Percentiles rank a stretch among this genome's conserved stretches.
Conservation (phyloP, 1,140 invertebrate genomes). For the Ceratina japonica region DNA sequence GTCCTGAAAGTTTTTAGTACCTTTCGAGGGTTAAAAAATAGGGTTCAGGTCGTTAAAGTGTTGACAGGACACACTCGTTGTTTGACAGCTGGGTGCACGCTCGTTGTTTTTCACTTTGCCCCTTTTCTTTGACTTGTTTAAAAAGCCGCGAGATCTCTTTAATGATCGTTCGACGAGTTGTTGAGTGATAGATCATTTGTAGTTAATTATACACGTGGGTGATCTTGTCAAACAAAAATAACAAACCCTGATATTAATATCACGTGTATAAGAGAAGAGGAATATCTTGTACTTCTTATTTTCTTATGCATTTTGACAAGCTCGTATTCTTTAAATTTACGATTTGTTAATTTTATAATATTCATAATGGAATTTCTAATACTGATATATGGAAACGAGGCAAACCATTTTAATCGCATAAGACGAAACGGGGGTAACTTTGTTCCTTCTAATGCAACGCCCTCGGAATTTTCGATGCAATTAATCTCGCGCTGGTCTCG, state of each 20-base stretch:
- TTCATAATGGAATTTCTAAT: not conserved
- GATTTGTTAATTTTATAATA: too few species aligned
- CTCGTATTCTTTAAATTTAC: too few species aligned
- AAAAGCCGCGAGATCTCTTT: too few species aligned
- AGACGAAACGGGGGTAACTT: not conserved
- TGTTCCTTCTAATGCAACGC: conserved; percentile 23
- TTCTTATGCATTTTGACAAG: too few species aligned
- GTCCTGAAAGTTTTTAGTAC: not conserved
- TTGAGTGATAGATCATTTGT: not conserved
- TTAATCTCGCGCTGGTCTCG: conserved; percentile 45
- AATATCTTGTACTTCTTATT: too few species aligned
- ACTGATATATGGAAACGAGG: not conserved
- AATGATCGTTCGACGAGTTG: not conserved
- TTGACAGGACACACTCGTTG: conserved; percentile 27
- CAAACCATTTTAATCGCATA: not conserved
- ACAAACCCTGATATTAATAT: too few species aligned
- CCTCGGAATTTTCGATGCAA: conserved; percentile 37
- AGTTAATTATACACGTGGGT: not conserved
- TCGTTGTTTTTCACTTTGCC: too few species aligned
- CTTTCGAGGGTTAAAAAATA: conserved; percentile 44
- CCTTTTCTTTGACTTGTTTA: too few species aligned
- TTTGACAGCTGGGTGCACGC: conserved; percentile 38
- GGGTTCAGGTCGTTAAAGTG: conserved; percentile 53
- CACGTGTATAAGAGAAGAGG: too few species aligned
- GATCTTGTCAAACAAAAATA: not conserved